Conservation (phyloP, 2,888 invertebrate genomes). For the Papilio demoleus region DNA sequence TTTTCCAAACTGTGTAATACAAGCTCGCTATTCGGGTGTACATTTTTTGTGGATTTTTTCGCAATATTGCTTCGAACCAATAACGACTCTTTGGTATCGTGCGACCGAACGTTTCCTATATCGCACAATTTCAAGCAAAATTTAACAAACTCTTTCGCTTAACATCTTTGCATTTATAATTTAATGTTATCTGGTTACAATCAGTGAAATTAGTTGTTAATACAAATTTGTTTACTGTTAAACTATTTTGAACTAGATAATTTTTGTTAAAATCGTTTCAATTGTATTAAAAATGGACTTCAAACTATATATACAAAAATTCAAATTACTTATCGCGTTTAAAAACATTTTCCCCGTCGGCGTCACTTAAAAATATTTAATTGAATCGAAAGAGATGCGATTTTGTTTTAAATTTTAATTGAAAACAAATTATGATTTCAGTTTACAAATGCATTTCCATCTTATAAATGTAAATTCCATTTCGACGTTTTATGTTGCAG, state of each 20-base stretch:
- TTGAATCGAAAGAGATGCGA: not conserved
- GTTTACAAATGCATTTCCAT: not conserved
- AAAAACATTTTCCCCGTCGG: not conserved
- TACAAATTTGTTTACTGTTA: not conserved
- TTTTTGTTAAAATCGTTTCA: not conserved
- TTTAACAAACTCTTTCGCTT: not conserved
- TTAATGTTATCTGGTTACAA: not conserved
- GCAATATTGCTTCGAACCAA: conserved; percentile 34
- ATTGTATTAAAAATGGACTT: too few species aligned
- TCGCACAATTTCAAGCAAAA: conserved; percentile 13
- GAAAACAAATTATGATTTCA: not conserved
- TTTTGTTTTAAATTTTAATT: not conserved
- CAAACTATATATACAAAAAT: not conserved
- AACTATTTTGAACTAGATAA: not conserved
- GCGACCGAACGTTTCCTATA: conserved; percentile 6
- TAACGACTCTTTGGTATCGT: conserved; percentile 22
- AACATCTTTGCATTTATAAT: not conserved
- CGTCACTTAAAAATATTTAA: not conserved
- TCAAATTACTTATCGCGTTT: too few species aligned
- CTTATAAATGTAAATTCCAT: not conserved
- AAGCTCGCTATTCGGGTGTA: not conserved
- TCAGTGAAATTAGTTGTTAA: not conserved
- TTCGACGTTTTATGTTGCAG: not conserved
- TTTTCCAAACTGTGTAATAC: not conserved
- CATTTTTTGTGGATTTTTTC: conserved; percentile 8